Evolutionary conservation across 2,797 vertebrate species (phyloP).

Genomic region (Sebastes flavidus): DNA sequence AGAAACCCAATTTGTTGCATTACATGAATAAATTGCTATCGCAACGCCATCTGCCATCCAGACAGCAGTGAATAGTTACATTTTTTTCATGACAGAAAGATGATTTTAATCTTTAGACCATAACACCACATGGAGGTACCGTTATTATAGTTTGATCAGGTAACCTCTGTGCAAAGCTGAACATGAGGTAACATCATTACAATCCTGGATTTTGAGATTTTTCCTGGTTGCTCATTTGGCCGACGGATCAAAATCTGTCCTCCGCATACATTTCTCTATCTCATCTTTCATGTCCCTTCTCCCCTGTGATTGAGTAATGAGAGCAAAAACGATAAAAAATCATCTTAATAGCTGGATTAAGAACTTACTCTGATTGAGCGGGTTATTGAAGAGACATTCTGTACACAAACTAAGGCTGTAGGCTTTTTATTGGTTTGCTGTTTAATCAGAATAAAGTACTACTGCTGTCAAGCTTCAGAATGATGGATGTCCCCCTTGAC

Average conservation of each 20-base stretch:
- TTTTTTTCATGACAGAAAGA: constrained; percentile 35
- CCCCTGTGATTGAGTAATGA: constrained; percentile 12
- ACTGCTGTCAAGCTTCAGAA: constrained; percentile 38
- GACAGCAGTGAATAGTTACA: constrained; percentile 1
- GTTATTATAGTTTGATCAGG: constrained; percentile 27
- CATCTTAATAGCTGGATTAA: constrained; percentile 29
- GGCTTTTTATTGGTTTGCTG: constrained; percentile 42
- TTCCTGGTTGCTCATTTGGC: constrained; percentile 1
- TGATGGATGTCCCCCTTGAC: constrained; percentile 64
- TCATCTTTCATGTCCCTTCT: constrained; percentile 2
- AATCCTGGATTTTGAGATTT: constrained; percentile 5
- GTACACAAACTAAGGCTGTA: constrained; percentile 34
- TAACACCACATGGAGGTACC: neutral
- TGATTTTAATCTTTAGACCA: constrained; percentile 33
- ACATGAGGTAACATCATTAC: constrained; percentile 17
- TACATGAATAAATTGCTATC: constrained; percentile 33
- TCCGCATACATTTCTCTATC: neutral
- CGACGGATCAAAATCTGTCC: neutral
- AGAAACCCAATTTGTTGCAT: constrained; percentile 24
- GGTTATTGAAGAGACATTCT: constrained; percentile 25
- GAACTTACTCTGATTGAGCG: constrained; percentile 30
- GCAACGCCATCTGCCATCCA: constrained; percentile 39
- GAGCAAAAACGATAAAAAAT: constrained; percentile 19
- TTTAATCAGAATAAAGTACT: constrained; percentile 60
- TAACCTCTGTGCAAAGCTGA: constrained; percentile 20